Evolutionary conservation across 2,888 invertebrate species (phyloP), one percentile per base, ranked within the genome.

Genomic region (Amphipyra berbera): DNA sequence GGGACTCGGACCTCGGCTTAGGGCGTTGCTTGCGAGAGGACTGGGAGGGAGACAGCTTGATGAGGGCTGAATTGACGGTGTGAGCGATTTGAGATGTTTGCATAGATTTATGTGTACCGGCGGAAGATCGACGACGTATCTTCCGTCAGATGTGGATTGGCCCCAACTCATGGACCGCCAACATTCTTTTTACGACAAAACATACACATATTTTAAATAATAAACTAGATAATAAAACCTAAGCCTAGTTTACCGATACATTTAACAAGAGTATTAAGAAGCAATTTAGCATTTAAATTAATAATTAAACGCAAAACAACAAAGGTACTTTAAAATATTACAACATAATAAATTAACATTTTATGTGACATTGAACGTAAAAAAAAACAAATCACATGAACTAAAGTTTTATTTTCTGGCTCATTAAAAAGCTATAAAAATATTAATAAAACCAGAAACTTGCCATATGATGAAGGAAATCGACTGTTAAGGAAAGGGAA

Each of bases 381-480:
- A 2, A 21, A 2, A 21, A 21, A 21, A 21, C 21, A 21, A 21
- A 21, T 21, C 21, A 21, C 21, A 21, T 41, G 15, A 42, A 41
- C n/a, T 27, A 8, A 8, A 30, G 3, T 40, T 64, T 52, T 12
- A 56, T 61, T 48, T 37, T 45, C 13, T 14, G 12, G 1, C 37
- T 61, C 35, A 61, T 66, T 60, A 38, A 61, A 71, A 53, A 49
- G 14, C 52, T 7, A 50, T 71, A 46, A 66, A n/a, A 53, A 48
- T 42, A 30, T 53, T 21, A 21, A 2, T 21, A 21, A 21, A 2
- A 21, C 21, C 21, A 21, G 21, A 21, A 21, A 21, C 21, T 2
- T 21, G 3, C 21, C 21, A 21, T 2, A 21, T 21, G 2, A 3
- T 21, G n/a, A n/a, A n/a, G n/a, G n/a, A n/a, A n/a, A n/a, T n/a